Evolutionary conservation across 2,797 vertebrate species (phyloP).

Genomic region (Valencia hispanica): DNA sequence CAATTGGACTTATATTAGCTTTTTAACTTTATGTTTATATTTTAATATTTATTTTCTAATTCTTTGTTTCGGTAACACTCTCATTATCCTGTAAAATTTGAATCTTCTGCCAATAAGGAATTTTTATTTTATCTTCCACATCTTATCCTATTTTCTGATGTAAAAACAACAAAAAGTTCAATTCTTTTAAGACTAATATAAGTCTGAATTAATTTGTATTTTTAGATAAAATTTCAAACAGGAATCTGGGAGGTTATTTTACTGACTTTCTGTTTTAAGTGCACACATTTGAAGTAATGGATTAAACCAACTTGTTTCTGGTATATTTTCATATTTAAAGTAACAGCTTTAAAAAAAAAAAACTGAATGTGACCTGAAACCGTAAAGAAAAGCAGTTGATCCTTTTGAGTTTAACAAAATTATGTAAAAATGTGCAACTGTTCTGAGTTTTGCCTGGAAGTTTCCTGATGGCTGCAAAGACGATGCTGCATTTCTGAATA

Average conservation of each 20-base stretch:
- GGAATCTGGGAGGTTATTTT: neutral
- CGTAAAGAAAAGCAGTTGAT: conserved; percentile 9
- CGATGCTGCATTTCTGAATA: conserved; percentile 41
- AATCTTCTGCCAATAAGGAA: neutral
- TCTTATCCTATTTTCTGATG: neutral
- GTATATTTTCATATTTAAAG: neutral
- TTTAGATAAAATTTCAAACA: neutral
- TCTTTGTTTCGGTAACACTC: neutral
- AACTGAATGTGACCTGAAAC: neutral
- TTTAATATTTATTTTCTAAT: neutral
- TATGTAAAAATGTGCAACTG: conserved; percentile 25
- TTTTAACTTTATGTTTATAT: neutral
- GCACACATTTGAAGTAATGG: neutral
- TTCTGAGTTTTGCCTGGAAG: conserved; percentile 19
- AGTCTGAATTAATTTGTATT: neutral
- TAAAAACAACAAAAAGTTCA: neutral
- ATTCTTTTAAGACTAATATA: neutral
- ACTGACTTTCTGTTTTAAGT: neutral
- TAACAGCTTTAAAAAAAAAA: neutral
- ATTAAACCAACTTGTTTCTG: neutral
- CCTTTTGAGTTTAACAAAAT: conserved; percentile 6
- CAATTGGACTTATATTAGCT: neutral
- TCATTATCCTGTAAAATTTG: neutral
- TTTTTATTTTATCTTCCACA: neutral
- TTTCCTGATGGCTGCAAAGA: conserved; percentile 31